Percentiles rank a stretch among this genome's conserved stretches.
phyloP scores from a whole-genome alignment of 2,888 invertebrate genomes.

The Sinopyrophorus schimmeli region DNA sequence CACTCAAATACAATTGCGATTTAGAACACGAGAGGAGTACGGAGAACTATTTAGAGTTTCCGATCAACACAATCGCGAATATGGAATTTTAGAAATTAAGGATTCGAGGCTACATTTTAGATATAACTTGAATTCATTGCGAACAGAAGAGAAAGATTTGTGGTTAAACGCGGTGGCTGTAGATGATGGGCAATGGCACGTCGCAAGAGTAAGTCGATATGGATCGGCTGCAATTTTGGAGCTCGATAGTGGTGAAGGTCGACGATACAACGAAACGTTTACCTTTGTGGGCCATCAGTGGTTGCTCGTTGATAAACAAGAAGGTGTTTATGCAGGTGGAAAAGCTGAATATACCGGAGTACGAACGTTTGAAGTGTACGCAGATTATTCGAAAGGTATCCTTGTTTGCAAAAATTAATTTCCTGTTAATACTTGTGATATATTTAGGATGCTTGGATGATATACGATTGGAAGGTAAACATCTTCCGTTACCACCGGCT shows the following conservation, averaged over 20 bases:
- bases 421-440: constrained; percentile 55
- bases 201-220: constrained; percentile 86
- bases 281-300: constrained; percentile 89
- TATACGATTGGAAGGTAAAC: constrained; percentile 89
- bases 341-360: constrained; percentile 95
- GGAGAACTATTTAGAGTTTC: constrained; percentile 93
- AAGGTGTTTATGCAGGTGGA: constrained; percentile 93
- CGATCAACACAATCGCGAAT: constrained; percentile 92
- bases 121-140: constrained; percentile 88
- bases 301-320: constrained; percentile 90
- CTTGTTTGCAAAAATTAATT: constrained; percentile 57
- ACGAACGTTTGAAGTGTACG: constrained; percentile 90
- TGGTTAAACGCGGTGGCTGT: constrained; percentile 89
- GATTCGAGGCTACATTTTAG: constrained; percentile 88
- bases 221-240: constrained; percentile 92
- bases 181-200: constrained; percentile 97
- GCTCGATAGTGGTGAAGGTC: constrained; percentile 93
- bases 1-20: constrained; percentile 89
- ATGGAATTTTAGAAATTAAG: constrained; percentile 88
- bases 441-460: constrained; percentile 78
- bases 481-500: constrained; percentile 90
- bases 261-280: constrained; percentile 91
- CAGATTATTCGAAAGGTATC: constrained; percentile 89
- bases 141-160: constrained; percentile 88
- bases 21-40: constrained; percentile 90